Evolutionary conservation across 92 coral and sea anemone species (phyloP), one percentile per base, ranked within the genome.

Genomic region (Chrysogorgia sp.): DNA sequence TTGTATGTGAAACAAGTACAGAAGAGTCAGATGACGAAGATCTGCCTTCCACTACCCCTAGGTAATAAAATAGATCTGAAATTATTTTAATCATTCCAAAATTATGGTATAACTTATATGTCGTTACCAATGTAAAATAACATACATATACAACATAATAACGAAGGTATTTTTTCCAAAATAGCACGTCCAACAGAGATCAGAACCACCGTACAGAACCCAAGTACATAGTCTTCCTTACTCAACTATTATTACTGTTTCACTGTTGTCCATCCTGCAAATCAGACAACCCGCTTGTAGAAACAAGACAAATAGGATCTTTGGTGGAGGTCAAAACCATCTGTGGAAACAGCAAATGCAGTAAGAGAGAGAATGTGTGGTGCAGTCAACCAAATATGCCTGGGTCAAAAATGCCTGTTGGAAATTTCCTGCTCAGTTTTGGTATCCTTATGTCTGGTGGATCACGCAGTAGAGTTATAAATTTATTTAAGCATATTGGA

Each of bases 401-500:
- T 25, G 61, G 40, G 25, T 25, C 83, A 52, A 50, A 43, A 55
- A 76, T 76, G 37, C 76, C 87, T 48, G 87, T 77, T 0, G 87
- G 87, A 35, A 83, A 83, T 53, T 52, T 75, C 24, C 60, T 84
- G 75, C 21, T 84, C 40, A 49, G 60, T 22, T 77, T 53, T 67
- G 74, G 69, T 0, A 83, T 83, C 62, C 52, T 65, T 41, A 35
- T 63, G 35, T 75, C 63, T 49, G 83, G 87, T 10, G 83, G 82
- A 35, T 83, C 87, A 0, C 77, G 79, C 3, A 70, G 80, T 32
- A 81, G 69, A 70, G 52, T 71, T 2, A 0, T 71, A 0, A 50
- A 59, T 24, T 67, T 84, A 28, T 77, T 77, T 40, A 61, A 47
- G 24, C 88, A 84, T 43, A 77, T 84, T 82, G 83, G 83, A 29